Base-by-base conservation (phyloP, 2,888 invertebrate genomes). In the Conistra vaccinii region DNA sequence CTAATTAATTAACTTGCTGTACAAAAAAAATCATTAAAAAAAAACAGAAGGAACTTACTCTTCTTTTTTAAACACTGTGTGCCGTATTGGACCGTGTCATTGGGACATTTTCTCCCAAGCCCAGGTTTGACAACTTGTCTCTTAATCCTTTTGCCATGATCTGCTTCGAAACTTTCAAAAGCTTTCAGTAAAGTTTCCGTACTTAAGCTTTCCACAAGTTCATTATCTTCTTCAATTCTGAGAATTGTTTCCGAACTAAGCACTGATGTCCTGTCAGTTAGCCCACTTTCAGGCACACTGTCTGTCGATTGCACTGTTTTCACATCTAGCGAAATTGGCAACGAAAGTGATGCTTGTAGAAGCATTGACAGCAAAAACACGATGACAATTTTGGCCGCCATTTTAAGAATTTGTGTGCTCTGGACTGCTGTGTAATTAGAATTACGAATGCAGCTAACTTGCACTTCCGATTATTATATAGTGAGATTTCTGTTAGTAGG, bases 401-500 rank as follows among this genome's bases (percentile, higher is more conserved):
- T 76, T 80, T 20, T 76, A 12, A 14, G 20, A 1, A 7, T 6
- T n/a, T 60, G 5, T 48, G 10, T 17, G 53, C 1, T 17, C 1
- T 0, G 0, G 1, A 7, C 48, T 1, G 32, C 7, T 51, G 26
- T 4, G 2, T 14, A 9, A 10, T n/a, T n/a, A n/a, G n/a, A n/a
- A n/a, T 6, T 14, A 20, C 7, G 42, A 80, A 20, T 77, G 62
- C 5, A 1, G 7, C 4, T 1, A n/a, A 29, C 2, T 14, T 80
- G 80, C 80, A 62, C 76, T 6, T 35, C 32, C 80, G 80, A 0
- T 12, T 26, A 14, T 73, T 80, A 32, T 76, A 57, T 57, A 55
- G n/a, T 5, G n/a, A 60, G 39, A 29, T 17, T 32, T 26, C 17
- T 35, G 9, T 42, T 14, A 14, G 42, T 32, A 35, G 20, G 51